A percentile compares a stretch with the other conserved stretches of the same genome.
Conservation (phyloP, 1,140 invertebrate genomes). For the Sycobia sp. region DNA sequence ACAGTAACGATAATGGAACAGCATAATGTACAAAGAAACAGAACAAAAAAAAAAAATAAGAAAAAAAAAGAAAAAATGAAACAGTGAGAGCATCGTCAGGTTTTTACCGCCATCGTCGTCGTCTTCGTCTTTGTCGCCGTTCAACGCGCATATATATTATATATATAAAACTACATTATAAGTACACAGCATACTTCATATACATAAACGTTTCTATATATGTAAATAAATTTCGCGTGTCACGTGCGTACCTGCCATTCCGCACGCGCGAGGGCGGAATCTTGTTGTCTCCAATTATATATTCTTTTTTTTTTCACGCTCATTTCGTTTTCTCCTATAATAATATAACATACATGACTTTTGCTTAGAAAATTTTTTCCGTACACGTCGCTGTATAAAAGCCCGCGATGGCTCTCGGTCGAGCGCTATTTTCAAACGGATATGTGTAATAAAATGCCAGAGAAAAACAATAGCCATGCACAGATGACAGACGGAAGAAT, state of each 20-base stretch:
- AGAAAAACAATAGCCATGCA: neutral
- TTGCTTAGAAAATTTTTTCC: neutral
- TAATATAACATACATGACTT: neutral
- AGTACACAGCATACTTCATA: constrained; percentile 28
- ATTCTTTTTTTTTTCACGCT: constrained; percentile 1
- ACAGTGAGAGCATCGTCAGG: neutral
- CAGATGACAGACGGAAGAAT: too few relatives aligned
- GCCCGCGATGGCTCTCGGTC: too few relatives aligned
- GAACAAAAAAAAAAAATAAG: too few relatives aligned
- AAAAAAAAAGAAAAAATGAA: constrained; percentile 6
- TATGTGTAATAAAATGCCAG: too few relatives aligned
- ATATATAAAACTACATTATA: too few relatives aligned
- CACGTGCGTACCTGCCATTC: constrained; percentile 34
- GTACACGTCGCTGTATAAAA: neutral
- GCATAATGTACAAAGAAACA: too few relatives aligned
- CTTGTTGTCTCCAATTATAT: neutral
- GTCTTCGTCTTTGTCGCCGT: constrained; percentile 13
- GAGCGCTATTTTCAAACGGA: neutral
- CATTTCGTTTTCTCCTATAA: neutral
- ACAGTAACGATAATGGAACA: too few relatives aligned
- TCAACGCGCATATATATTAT: constrained; percentile 16
- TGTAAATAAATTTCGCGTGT: constrained; percentile 31
- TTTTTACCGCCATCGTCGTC: constrained; percentile 7
- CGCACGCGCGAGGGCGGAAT: constrained; percentile 21
- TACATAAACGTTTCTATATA: constrained; percentile 16